Evolutionary conservation across 2,113 vertebrate species (phyloP).

Genomic region (Leptodactylus fuscus): DNA sequence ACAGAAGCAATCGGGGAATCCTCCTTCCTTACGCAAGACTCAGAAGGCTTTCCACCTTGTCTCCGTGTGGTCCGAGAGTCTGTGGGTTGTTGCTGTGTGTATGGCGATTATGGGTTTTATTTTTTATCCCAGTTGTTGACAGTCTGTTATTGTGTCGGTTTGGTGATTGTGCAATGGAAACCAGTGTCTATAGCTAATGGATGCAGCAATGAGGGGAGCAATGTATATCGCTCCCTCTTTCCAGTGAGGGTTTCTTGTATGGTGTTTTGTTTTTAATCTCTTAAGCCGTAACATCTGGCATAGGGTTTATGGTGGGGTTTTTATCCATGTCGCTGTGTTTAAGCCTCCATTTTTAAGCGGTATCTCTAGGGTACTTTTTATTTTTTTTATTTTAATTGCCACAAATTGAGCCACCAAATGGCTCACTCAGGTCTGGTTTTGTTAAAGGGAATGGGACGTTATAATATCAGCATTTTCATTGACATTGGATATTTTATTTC

Average conservation of each 20-base stretch:
- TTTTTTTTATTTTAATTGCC: not conserved
- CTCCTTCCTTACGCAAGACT: slow-evolving; percentile 64
- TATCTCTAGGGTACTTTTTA: slow-evolving; percentile 21
- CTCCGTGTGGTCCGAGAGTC: not conserved
- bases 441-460: slow-evolving; percentile 1
- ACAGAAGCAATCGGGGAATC: slow-evolving; percentile 66
- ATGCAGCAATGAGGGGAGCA: slow-evolving; percentile 5
- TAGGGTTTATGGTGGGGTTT: slow-evolving; percentile 12
- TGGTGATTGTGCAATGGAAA: slow-evolving; percentile 51
- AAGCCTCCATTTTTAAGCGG: slow-evolving; percentile 7
- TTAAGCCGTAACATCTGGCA: not conserved
- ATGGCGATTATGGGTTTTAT: slow-evolving; percentile 37
- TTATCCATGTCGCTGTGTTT: slow-evolving; percentile 43
- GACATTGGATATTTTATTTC: too few species aligned
- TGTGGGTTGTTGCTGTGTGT: slow-evolving; percentile 46
- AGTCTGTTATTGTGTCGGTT: slow-evolving; percentile 42
- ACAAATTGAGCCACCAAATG: not conserved
- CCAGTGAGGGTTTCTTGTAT: not conserved
- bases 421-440: slow-evolving; percentile 29
- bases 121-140: slow-evolving; percentile 25
- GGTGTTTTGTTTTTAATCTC: slow-evolving; percentile 1
- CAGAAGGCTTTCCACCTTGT: slow-evolving; percentile 23
- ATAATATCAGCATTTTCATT: not conserved
- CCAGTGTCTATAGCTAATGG: not conserved
- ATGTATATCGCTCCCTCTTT: not conserved